Base-by-base conservation (phyloP, 2,113 vertebrate genomes). In the Sus scrofa region DNA sequence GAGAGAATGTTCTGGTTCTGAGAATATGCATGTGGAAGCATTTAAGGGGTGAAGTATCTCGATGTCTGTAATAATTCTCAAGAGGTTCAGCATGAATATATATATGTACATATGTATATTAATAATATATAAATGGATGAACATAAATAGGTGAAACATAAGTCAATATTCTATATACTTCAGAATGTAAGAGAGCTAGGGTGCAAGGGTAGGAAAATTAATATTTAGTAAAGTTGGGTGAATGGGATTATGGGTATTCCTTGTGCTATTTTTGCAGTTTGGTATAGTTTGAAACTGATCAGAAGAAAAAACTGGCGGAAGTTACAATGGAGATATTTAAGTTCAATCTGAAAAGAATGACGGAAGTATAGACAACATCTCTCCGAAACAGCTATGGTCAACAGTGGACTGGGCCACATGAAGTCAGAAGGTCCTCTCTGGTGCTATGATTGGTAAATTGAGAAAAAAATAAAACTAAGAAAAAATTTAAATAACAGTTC, bases 31-130 rank as follows among this genome's bases (percentile, higher is more conserved):
- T n/a, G 13, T 11, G 68, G 67, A 96, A 20, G n/a, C 11, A 92
- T 74, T 91, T 96, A 50, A 32, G 7, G 58, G 65, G 10, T 62
- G 50, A 81, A 81, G 44, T 37, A 14, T 75, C 71, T 81, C 70
- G 19, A 32, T 82, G 24, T 89, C 92, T 50, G 16, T 3, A 92
- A 54, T 56, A 79, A 89, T 86, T 92, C 15, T 94, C 60, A 86
- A 96, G 54, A 75, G n/a, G 24, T 77, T 86, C 50, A 30, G 44
- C 54, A 77, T n/a, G 19, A 81, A 4, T 70, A 56, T 39, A 65
- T 67, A 75, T 13, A 15, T 1, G 54, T 22, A 34, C 20, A 73
- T 34, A 30, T 73, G 24, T 16, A 39, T 44, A 67, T 74, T 32
- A 88, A 82, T 63, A 3, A 54, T 19, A 56, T 34, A 62, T 20